These are phyloP conservation scores for Gasterosteus nipponicus DNA, from an alignment of 2,113 vertebrate genomes.

Conservation along the genomic window DNA sequence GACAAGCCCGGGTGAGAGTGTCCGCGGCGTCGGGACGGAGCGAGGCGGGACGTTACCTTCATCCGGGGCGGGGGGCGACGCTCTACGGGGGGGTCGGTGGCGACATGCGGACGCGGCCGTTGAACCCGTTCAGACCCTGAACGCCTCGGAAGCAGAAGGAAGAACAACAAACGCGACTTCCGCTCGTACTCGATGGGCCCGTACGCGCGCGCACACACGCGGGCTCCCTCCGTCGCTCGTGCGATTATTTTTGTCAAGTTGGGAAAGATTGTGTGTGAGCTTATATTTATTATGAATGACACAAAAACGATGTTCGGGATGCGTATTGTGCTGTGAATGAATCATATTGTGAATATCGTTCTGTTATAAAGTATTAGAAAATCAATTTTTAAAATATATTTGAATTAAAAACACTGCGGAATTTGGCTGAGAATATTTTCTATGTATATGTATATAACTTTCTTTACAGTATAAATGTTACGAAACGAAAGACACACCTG, in stretches of 20 bases:
- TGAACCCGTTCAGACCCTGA: conserved; percentile 66
- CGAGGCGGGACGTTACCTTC: conserved; percentile 72
- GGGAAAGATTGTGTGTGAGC: not conserved
- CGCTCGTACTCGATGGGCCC: conserved; percentile 53
- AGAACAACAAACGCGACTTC: conserved; percentile 82
- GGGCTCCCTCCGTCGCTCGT: too few species aligned
- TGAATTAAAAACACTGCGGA: not conserved
- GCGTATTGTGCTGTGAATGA: not conserved
- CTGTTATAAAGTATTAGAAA: not conserved
- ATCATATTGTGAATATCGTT: not conserved
- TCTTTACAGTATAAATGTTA: too few species aligned
- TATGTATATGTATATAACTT: too few species aligned
- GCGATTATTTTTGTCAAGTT: not conserved
- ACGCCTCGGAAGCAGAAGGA: conserved; percentile 75
- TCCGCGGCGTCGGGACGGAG: not conserved
- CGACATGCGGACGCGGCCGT: conserved; percentile 76
- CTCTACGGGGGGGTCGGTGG: conserved; percentile 43
- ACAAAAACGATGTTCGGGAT: not conserved
- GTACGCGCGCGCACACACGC: not conserved
- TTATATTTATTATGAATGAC: not conserved
- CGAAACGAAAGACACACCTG: too few species aligned
- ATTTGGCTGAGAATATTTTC: not conserved
- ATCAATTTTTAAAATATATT: not conserved
- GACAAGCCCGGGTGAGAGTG: accelerated
- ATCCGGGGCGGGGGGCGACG: conserved; percentile 74